phyloP scores from a whole-genome alignment of 2,113 vertebrate genomes.

The Colinus virginianus region DNA sequence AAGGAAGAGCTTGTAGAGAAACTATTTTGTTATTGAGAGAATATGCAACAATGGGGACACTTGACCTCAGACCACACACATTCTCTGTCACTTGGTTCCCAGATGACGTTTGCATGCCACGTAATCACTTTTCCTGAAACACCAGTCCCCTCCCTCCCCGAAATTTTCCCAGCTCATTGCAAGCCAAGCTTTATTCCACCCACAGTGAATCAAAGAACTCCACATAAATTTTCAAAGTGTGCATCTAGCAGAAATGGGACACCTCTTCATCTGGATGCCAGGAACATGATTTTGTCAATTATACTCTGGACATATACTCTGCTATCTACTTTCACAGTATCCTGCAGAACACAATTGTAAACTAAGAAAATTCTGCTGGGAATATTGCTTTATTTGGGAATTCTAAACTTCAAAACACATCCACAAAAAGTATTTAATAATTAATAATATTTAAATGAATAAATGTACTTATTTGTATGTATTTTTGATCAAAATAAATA shows the following conservation, averaged over 20 bases:
- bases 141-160: neutral
- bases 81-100: neutral
- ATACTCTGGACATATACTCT: neutral
- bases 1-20: constrained; percentile 17
- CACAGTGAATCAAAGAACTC: neutral
- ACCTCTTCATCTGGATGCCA: neutral
- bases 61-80: constrained; percentile 55
- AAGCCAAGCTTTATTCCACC: neutral
- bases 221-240: neutral
- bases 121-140: constrained; percentile 7
- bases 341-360: constrained; percentile 48
- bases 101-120: neutral
- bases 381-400: constrained; percentile 55
- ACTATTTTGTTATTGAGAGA: neutral
- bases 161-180: neutral
- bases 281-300: constrained; percentile 54
- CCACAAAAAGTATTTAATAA: neutral
- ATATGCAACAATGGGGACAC: neutral
- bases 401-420: neutral
- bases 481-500: constrained; percentile 23
- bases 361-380: constrained; percentile 38
- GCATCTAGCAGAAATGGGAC: constrained; percentile 33
- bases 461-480: neutral
- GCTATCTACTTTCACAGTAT: constrained; percentile 41
- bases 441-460: neutral